Percentiles rank a stretch among this genome's conserved stretches.
Conservation (phyloP, 2,888 invertebrate species). For the Trypoxylon attenuatum region DNA sequence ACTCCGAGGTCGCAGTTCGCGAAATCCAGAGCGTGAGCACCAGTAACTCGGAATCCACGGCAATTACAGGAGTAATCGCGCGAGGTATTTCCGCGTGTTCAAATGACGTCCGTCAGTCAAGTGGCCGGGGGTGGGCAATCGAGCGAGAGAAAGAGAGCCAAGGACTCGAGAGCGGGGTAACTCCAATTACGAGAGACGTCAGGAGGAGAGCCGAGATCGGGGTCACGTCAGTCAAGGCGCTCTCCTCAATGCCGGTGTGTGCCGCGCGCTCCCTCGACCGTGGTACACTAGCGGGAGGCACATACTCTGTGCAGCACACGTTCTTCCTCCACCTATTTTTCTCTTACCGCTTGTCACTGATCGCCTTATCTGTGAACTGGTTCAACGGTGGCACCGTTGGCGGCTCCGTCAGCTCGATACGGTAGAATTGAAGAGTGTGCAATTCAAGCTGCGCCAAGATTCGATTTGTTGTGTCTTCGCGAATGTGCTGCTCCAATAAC, state of each 20-base stretch:
- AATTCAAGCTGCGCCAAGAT: conserved; percentile 37
- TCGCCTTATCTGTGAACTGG: conserved; percentile 39
- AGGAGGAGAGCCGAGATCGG: conserved; percentile 52
- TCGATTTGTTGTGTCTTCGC: conserved; percentile 28
- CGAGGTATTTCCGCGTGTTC: conserved; percentile 1
- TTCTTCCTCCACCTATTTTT: conserved; percentile 28
- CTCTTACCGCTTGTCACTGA: conserved; percentile 32
- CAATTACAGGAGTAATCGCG: conserved; percentile 21
- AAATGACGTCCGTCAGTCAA: conserved; percentile 29
- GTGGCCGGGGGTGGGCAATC: conserved; percentile 48
- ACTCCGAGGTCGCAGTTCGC: too few relatives aligned
- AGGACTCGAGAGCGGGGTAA: conserved; percentile 52
- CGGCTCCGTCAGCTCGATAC: conserved; percentile 29
- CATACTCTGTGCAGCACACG: too few relatives aligned
- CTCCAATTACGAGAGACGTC: conserved; percentile 64
- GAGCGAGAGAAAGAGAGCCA: too few relatives aligned
- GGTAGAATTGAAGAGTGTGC: conserved; percentile 43
- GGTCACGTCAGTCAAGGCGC: conserved; percentile 62
- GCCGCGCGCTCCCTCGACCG: too few relatives aligned
- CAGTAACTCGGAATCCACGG: background rate
- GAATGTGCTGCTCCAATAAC: background rate
- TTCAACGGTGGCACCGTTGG: conserved; percentile 22
- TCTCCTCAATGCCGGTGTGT: too few relatives aligned
- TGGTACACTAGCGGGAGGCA: conserved; percentile 31
- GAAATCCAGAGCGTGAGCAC: conserved; percentile 1